Evolutionary conservation across 2,797 vertebrate species (phyloP), one percentile per base, ranked within the genome.

Genomic region (Lacerta bilineata): DNA sequence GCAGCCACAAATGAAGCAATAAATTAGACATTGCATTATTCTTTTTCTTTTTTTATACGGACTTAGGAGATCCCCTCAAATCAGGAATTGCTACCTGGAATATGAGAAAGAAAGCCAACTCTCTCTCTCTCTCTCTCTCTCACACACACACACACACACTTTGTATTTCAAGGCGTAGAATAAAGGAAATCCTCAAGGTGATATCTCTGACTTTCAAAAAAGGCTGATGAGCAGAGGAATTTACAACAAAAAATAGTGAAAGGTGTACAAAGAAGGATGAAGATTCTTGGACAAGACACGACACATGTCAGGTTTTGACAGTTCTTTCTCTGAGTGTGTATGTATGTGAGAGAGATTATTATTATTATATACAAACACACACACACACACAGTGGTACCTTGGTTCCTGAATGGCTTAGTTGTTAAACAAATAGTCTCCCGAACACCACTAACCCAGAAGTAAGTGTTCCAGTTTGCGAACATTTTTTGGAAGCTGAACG

Each of bases 1-100:
- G 96, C 97, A 97, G 97, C 97, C 97, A 97, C 97, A 98, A 98
- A 98, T 98, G 97, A 97, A 98, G 97, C 97, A 97, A 97, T 98
- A 98, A 97, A 98, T 98, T 97, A 98, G 96, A 97, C 97, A 98
- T 94, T 96, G 96, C 96, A 97, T 97, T 97, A 97, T 97, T 96
- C 50, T 97, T 96, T 97, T 92, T 33, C 33, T 33, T 74, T 80
- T 86, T 78, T 97, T 15, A 55, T 96, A 97, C 92, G 43, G 96
- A 96, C 96, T 97, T 97, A 96, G 96, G 97, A 97, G 96, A 97
- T 97, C 95, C 78, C 95, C 96, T 23, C 17, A 96, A 95, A 96
- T 97, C 96, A 96, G 95, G 96, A 96, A 95, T 59, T 2, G 71
- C 93, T 96, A 96, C 96, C 95, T 96, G 95, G 94, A 96, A 96